Conservation (phyloP, 2,888 invertebrate species). For the Therioaphis trifolii region DNA sequence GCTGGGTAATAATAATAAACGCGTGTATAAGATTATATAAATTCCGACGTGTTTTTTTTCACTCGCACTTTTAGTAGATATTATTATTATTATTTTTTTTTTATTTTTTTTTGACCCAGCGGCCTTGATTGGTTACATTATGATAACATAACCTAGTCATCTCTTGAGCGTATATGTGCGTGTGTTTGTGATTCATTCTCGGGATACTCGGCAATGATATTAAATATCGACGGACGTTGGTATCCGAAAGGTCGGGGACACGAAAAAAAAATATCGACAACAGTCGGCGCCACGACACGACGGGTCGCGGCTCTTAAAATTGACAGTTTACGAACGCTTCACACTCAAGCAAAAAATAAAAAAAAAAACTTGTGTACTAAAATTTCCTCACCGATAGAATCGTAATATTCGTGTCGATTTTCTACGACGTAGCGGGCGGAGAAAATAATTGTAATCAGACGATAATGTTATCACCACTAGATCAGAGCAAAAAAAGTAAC, state of each 20-base stretch:
- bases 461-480: too few relatives aligned
- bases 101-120: not conserved
- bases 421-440: too few relatives aligned
- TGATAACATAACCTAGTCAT: conserved; percentile 53
- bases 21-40: conserved; percentile 13
- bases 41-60: conserved; percentile 20
- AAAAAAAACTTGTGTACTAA: too few relatives aligned
- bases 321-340: too few relatives aligned
- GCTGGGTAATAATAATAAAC: not conserved
- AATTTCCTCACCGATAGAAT: too few relatives aligned
- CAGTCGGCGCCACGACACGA: conserved; percentile 13
- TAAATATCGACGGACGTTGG: not conserved
- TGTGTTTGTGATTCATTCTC: conserved; percentile 39
- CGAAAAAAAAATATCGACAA: not conserved
- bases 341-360: too few relatives aligned
- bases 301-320: not conserved
- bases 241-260: conserved; percentile 58
- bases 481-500: too few relatives aligned
- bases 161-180: not conserved
- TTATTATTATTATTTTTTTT: conserved; percentile 9
- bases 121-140: conserved; percentile 54
- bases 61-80: not conserved
- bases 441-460: too few relatives aligned
- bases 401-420: too few relatives aligned
- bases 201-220: not conserved